Base-by-base conservation (phyloP, 2,888 invertebrate species). In the Apamea anceps region DNA sequence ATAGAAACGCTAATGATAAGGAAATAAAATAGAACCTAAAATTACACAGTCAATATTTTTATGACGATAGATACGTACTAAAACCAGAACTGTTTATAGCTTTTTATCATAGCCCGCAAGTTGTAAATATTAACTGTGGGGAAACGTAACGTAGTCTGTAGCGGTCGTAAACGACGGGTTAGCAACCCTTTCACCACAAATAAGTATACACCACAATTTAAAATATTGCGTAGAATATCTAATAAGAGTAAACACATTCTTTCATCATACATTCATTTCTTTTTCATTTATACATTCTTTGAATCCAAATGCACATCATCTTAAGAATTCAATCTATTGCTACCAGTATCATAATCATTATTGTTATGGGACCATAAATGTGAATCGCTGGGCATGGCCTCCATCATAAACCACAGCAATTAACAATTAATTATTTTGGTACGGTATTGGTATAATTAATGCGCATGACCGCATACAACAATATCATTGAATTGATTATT, bases 111-210 rank as follows among this genome's bases (percentile, higher is more conserved):
- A 81, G 65, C 77, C 67, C 37, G 51, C 54, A 71, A 82, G 86
- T 86, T 79, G 86, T 88, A 83, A 88, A 88, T 87, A 81, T 78
- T 72, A 70, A 81, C 74, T 54, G 72, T 76, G 75, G 66, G 66
- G 75, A 86, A 72, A 71, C 65, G 85, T 75, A 72, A 71, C 65
- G 82, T 75, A 71, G 71, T 54, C 80, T 66, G 72, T 67, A 42
- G 60, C 18, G 70, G 72, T 87, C 86, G 79, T 88, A 88, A 88
- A 88, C 70, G 60, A 63, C 72, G 51, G 77, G 72, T 77, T 71
- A 72, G 42, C 54, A 86, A 80, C 74, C 81, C 63, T 86, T 84
- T 67, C 15, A 60, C 72, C 79, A 85, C 77, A 82, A 81, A 80
- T 75, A 77, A 72, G 21, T 77, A 74, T 45, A 77, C 67, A 78